Evolutionary conservation across 2,888 invertebrate species (phyloP).

Genomic region (Heliconius cydno): DNA sequence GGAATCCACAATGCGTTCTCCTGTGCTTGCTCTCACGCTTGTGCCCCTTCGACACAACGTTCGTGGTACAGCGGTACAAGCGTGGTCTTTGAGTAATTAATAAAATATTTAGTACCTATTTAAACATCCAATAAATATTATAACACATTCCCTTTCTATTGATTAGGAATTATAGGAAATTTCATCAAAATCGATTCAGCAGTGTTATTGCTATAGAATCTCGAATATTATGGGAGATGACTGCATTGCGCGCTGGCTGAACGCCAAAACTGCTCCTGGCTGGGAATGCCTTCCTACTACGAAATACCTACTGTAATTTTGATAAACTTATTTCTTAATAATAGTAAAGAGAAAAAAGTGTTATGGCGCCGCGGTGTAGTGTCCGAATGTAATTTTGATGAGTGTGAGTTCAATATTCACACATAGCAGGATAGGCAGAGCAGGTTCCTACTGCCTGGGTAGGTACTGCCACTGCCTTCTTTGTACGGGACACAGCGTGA

Average conservation of each 20-base stretch:
- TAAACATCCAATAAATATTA: neutral
- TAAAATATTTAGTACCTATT: too few species aligned
- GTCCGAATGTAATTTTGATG: neutral
- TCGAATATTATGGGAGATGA: conserved; percentile 16
- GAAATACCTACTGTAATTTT: neutral
- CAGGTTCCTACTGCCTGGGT: too few species aligned
- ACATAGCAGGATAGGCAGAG: too few species aligned
- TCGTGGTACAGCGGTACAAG: too few species aligned
- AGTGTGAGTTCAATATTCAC: neutral
- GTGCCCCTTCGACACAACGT: neutral
- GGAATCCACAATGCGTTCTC: neutral
- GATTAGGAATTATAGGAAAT: neutral
- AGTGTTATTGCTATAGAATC: neutral
- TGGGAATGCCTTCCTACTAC: neutral
- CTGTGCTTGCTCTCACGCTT: neutral
- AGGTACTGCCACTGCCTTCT: too few species aligned
- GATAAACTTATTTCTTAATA: neutral
- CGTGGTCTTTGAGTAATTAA: too few species aligned
- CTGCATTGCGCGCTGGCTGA: conserved; percentile 39
- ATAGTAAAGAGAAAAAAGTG: neutral
- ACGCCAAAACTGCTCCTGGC: conserved; percentile 29
- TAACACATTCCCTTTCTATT: neutral
- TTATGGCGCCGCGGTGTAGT: neutral
- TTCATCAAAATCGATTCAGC: neutral
- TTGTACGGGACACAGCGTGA: too few species aligned